Base-by-base conservation (phyloP, 1,140 invertebrate genomes). In the Polypedilum pembai region DNA sequence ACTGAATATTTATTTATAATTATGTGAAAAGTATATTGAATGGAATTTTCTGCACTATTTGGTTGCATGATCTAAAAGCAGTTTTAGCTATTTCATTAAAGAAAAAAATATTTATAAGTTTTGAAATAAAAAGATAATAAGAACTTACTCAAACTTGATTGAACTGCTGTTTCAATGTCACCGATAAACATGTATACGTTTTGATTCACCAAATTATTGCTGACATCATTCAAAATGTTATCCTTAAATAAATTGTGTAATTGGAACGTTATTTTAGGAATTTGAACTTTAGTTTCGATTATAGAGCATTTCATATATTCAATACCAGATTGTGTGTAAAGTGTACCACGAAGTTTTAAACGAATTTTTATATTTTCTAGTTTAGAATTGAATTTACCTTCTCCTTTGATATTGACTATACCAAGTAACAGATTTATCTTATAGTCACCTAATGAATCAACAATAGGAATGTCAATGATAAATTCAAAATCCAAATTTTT, bases 201-300 rank as follows among this genome's bases (percentile, higher is more conserved):
- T 1, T 69, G 17, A 69, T 69, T 69, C 20, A 69, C 65, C 3
- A 69, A 18, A 8, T 18, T n/a, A n/a, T 69, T 18, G 7, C 65
- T 18, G 10, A 69, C 65, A 21, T 69, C 65, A 69, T 69, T 69
- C 3, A 69, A 18, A n/a, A 69, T 1, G 1, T 69, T 69, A 21
- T 69, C 65, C 17, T 69, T 69, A 12, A 69, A 69, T 20, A 69
- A 69, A 69, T 69, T 18, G 20, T 69, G 17, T 7, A 69, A 4
- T 18, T 69, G 8, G 3, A 69, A 20, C 5, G 8, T 18, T 12
- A 69, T 18, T 10, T 69, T 69, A 20, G 15, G 8, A 21, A 69
- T 1, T 21, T 69, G 17, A 69, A 69, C 65, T 18, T 10, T 18
- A 20, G 20, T 18, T 18, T n/a, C 15, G 18, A 18, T 8, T 18